Conservation (phyloP, 2,797 vertebrate genomes). For the Eospalax fontanierii region DNA sequence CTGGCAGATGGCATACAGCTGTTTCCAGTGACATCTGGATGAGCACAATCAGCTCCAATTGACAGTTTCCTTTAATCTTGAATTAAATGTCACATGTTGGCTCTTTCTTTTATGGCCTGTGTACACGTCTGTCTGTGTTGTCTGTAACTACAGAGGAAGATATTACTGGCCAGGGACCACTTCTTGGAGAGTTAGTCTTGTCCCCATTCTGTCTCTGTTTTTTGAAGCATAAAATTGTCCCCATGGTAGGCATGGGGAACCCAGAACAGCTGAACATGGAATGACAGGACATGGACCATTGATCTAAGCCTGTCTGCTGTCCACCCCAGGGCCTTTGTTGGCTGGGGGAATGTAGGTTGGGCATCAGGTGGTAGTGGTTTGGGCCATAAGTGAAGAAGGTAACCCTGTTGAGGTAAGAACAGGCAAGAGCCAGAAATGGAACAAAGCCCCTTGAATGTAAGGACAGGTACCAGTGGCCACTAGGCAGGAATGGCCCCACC, state of each 20-base stretch:
- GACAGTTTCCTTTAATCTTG: conserved; percentile 77
- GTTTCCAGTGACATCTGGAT: conserved; percentile 76
- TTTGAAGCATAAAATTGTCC: not conserved
- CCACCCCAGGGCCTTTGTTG: not conserved
- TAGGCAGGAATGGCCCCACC: not conserved
- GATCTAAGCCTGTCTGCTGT: not conserved
- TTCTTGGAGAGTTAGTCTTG: not conserved
- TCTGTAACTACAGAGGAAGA: conserved; percentile 63
- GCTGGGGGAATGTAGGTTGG: not conserved
- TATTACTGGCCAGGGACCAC: conserved; percentile 23
- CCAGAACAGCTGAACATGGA: not conserved
- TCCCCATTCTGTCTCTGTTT: not conserved
- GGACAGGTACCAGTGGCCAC: not conserved
- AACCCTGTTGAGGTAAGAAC: not conserved
- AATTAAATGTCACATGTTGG: conserved; percentile 77
- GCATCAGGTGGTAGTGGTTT: not conserved
- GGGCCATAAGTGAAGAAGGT: too few relatives aligned
- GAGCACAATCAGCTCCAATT: conserved; percentile 29
- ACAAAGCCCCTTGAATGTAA: not conserved
- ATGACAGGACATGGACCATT: not conserved
- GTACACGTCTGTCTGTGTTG: conserved; percentile 60
- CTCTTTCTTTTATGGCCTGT: conserved; percentile 70
- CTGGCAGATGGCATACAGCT: conserved; percentile 77
- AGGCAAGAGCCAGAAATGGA: not conserved
- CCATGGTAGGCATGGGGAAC: fast-evolving